These are phyloP conservation scores for Masnerella sp. DNA, from an alignment of 2,888 invertebrate genomes.

Conservation along the genomic window DNA sequence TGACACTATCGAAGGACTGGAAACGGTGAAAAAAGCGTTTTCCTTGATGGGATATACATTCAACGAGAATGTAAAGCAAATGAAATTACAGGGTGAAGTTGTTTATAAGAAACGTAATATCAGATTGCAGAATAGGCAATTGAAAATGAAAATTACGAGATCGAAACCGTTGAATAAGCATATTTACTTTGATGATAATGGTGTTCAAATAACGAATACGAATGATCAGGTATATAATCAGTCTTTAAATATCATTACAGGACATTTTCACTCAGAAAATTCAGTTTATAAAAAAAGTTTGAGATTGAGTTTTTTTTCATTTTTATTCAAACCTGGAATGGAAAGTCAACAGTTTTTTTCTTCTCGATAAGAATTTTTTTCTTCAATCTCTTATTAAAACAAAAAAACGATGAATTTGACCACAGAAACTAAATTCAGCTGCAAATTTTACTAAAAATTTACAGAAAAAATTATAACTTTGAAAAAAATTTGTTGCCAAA, in stretches of 20 bases:
- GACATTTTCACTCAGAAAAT: no score
- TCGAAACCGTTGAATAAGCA: constrained; percentile 80
- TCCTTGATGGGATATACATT: constrained; percentile 81
- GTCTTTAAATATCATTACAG: neutral
- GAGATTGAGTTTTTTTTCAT: no score
- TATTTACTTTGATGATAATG: constrained; percentile 84
- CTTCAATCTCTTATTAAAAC: no score
- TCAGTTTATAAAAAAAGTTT: no score
- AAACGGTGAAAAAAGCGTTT: constrained; percentile 82
- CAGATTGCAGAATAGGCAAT: constrained; percentile 80
- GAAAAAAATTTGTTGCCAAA: no score
- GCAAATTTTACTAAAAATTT: no score
- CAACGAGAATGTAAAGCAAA: constrained; percentile 67
- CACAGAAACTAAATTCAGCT: no score
- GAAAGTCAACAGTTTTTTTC: no score
- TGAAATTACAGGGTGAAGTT: constrained; percentile 79
- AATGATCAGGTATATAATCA: constrained; percentile 70
- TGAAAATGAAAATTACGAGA: constrained; percentile 78
- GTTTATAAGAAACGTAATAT: constrained; percentile 83
- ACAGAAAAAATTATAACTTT: no score
- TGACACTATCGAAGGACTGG: constrained; percentile 77
- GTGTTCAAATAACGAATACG: constrained; percentile 78
- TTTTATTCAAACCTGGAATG: neutral
- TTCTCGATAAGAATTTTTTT: no score
- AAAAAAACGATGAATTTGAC: no score